Evolutionary conservation across 1,140 invertebrate genomes (phyloP).

Genomic region (Lanistes nyassanus): DNA sequence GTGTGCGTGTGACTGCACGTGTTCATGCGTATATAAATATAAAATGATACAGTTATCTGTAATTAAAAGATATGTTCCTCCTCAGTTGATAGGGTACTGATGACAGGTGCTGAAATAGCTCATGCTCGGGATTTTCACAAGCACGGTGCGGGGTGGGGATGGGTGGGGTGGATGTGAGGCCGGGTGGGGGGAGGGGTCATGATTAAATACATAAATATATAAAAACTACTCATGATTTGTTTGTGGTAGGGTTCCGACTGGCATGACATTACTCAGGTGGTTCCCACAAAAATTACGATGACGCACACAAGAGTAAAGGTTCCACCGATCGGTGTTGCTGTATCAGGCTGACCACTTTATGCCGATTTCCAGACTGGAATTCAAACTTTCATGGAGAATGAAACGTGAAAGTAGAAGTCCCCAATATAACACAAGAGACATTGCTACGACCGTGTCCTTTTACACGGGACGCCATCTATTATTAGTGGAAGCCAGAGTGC

Average conservation of each 20-base stretch:
- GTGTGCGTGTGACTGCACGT: constrained; percentile 6
- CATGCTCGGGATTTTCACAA: neutral
- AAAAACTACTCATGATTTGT: constrained; percentile 14
- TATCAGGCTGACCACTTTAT: neutral
- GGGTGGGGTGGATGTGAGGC: neutral
- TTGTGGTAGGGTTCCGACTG: neutral
- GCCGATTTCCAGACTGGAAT: too few species aligned
- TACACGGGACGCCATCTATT: too few species aligned
- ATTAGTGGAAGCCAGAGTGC: too few species aligned
- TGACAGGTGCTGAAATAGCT: constrained; percentile 1
- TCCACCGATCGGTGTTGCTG: neutral
- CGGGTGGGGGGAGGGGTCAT: constrained; percentile 3
- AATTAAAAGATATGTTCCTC: neutral
- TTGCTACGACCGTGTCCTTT: too few species aligned
- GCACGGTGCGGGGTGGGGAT: neutral
- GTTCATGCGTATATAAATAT: neutral
- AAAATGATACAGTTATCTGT: neutral
- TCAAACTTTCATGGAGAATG: too few species aligned
- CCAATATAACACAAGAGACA: too few species aligned
- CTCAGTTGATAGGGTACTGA: neutral
- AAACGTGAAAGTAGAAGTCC: too few species aligned
- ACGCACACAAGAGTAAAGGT: neutral
- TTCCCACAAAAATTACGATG: neutral
- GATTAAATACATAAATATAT: neutral
- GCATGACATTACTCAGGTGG: constrained; percentile 2